Percentiles rank a stretch among this genome's conserved stretches.
Evolutionary conservation across 2,797 vertebrate species (phyloP).

Genomic region (Schizopygopsis malacanthus): DNA sequence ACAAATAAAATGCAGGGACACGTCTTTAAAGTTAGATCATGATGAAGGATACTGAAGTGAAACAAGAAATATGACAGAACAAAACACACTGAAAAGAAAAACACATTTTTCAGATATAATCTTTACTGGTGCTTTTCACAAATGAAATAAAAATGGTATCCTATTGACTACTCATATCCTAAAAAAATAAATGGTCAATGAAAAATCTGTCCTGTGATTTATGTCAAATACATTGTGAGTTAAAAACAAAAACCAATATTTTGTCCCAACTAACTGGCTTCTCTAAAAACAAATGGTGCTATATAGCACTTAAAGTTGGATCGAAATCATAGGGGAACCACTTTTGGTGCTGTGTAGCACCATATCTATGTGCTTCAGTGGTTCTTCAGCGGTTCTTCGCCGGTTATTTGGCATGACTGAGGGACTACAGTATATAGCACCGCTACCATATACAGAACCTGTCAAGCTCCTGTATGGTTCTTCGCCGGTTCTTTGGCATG

Average conservation of each 20-base stretch:
- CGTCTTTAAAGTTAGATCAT: background rate
- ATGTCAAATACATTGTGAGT: too few relatives aligned
- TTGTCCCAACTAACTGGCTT: background rate
- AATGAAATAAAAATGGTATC: background rate
- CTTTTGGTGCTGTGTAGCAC: too few relatives aligned
- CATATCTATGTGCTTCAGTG: too few relatives aligned
- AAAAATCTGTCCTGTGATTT: background rate
- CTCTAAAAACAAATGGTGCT: too few relatives aligned
- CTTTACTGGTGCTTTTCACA: background rate
- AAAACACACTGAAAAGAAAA: background rate
- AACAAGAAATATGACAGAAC: background rate
- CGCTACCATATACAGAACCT: too few relatives aligned
- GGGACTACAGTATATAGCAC: too few relatives aligned
- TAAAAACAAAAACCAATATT: background rate
- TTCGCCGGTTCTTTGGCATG: too few relatives aligned
- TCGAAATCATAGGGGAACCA: too few relatives aligned
- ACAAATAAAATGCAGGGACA: conserved; percentile 18
- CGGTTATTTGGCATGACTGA: too few relatives aligned
- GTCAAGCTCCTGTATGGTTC: too few relatives aligned
- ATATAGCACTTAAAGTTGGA: too few relatives aligned
- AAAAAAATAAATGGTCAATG: background rate
- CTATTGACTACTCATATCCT: background rate
- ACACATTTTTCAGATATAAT: background rate
- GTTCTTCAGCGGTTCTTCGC: too few relatives aligned
- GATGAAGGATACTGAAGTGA: background rate